Evolutionary conservation across 1,140 invertebrate genomes (phyloP), one percentile per base, ranked within the genome.

Genomic region (Melanaphis sacchari): DNA sequence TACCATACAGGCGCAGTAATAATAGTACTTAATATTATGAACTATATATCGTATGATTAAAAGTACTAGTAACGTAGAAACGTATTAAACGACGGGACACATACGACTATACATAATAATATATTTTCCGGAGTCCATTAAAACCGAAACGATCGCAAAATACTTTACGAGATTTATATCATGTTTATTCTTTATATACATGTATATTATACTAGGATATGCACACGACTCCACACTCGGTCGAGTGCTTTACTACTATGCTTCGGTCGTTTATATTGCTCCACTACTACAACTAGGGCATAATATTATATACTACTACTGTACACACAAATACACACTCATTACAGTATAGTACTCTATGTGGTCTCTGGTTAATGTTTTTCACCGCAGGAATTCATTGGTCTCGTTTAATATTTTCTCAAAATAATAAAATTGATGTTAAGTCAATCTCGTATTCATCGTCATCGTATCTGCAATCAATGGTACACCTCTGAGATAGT

Each of bases 121-220:
- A 76, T 76, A 76, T 76, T 38, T 41, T 87, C 41, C 31, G 15
- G 26, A 87, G 41, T 87, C 84, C 84, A 87, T 87, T 87, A 87
- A 87, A 43, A 87, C 31, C 84, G 84, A 43, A 43, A 87, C 84
- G 84, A 43, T 87, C 41, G 41, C 41, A 41, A 87, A 87, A 87
- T 87, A 87, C 40, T 87, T 76, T 76, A 76, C 59, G 59, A 76
- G 59, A 76, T 76, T 76, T 76, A 76, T 76, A 76, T 76, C 59
- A 76, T n/a, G 59, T 76, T 76, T 76, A 76, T 76, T 11, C 59
- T 76, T n/a, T 46, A 87, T 84, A 38, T 31, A 84, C 59, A 76
- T 15, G 11, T 41, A 41, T 84, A 41, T 31, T 84, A 41, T 66
- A 66, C 18, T 76, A 54, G 24, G 24, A n/a, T 76, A 76, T 76